These are phyloP conservation scores for Pantherophis guttatus DNA, from an alignment of 2,113 vertebrate genomes.

Conservation along the genomic window DNA sequence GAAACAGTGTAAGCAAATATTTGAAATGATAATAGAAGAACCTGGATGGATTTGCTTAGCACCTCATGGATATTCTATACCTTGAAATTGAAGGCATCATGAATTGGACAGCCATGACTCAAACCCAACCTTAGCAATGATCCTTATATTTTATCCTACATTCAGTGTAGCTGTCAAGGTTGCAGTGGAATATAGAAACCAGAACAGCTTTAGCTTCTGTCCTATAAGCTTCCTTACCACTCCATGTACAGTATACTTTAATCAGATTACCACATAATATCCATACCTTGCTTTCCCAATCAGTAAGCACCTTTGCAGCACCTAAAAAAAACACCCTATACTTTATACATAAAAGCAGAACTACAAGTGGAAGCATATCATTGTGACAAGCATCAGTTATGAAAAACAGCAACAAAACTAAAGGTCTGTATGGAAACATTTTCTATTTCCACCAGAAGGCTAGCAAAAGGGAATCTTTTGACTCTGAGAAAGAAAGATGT, in stretches of 20 bases:
- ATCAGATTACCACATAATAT: not conserved
- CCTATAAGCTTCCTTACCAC: not conserved
- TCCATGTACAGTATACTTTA: not conserved
- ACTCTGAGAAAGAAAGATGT: not conserved
- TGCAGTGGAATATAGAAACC: not conserved
- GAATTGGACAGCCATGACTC: not conserved
- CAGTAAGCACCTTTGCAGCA: not conserved
- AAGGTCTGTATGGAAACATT: not conserved
- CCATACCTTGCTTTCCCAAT: not conserved
- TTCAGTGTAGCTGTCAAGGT: not conserved
- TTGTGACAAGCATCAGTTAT: not conserved
- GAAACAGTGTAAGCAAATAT: not conserved
- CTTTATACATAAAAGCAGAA: not conserved
- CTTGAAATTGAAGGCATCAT: not conserved
- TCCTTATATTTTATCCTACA: not conserved
- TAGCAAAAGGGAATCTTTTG: not conserved
- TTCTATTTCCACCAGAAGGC: not conserved
- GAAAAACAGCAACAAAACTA: not conserved
- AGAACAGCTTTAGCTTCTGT: not conserved
- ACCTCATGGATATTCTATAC: not conserved
- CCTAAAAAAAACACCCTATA: not conserved
- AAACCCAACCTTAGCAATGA: not conserved
- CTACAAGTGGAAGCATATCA: not conserved
- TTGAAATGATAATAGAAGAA: not conserved
- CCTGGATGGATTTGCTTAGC: not conserved